These are phyloP conservation scores for Nanorana parkeri DNA, from an alignment of 2,113 vertebrate genomes.

Conservation along the genomic window DNA sequence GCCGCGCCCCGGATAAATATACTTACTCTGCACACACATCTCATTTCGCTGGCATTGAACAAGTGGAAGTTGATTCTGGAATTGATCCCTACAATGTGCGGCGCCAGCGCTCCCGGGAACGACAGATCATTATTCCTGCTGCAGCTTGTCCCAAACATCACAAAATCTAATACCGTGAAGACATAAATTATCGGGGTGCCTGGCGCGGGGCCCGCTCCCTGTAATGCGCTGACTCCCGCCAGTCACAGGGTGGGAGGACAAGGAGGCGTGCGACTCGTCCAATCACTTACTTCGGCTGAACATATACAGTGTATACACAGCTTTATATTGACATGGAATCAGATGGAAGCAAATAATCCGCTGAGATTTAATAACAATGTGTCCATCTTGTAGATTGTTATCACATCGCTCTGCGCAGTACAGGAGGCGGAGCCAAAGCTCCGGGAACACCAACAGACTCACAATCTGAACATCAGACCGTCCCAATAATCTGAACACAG, in stretches of 20 bases:
- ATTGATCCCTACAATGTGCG: neutral
- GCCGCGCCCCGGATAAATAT: neutral
- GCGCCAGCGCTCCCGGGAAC: too few relatives aligned
- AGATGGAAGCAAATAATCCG: too few relatives aligned
- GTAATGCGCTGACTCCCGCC: neutral
- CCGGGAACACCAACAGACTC: too few relatives aligned
- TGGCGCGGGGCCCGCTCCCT: neutral
- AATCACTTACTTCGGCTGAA: too few relatives aligned
- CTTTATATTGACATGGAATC: too few relatives aligned
- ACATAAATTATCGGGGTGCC: neutral
- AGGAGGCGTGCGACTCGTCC: neutral
- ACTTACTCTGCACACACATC: neutral
- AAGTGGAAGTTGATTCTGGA: neutral
- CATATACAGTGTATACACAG: too few relatives aligned
- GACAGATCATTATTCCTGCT: neutral
- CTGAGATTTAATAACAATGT: too few relatives aligned
- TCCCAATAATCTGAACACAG: too few relatives aligned
- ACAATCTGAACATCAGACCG: too few relatives aligned
- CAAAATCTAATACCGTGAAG: neutral
- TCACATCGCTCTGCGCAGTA: too few relatives aligned
- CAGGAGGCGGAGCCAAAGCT: too few relatives aligned
- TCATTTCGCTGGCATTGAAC: neutral
- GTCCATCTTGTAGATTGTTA: neutral
- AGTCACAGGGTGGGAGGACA: neutral
- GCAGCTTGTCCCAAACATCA: constrained; percentile 30